phyloP scores from a whole-genome alignment of 2,113 vertebrate species.

The Nymphicus hollandicus region DNA sequence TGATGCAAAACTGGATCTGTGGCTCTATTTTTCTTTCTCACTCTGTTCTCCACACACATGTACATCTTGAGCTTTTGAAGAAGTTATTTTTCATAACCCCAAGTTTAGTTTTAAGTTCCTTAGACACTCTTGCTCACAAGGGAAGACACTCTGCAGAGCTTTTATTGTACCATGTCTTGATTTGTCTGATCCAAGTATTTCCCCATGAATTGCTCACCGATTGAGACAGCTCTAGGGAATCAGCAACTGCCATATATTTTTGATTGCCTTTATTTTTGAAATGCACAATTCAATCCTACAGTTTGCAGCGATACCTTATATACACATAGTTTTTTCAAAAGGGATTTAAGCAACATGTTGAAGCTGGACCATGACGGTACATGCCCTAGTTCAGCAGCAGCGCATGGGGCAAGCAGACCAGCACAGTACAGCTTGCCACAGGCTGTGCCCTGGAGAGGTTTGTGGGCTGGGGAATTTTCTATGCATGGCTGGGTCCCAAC shows the following conservation, averaged over 20 bases:
- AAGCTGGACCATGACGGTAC: neutral
- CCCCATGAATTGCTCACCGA: neutral
- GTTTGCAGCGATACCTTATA: neutral
- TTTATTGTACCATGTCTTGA: neutral
- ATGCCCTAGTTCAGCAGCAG: neutral
- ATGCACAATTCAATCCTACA: neutral
- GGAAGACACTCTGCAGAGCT: neutral
- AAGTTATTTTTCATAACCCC: neutral
- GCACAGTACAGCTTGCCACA: neutral
- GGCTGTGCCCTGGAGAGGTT: neutral
- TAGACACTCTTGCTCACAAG: neutral
- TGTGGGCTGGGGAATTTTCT: neutral
- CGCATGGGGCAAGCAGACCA: neutral
- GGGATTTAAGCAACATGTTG: neutral
- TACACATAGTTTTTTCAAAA: neutral
- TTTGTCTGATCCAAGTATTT: neutral
- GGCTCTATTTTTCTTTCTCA: neutral
- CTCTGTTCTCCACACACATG: accelerated
- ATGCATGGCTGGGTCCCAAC: neutral
- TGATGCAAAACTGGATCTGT: no score
- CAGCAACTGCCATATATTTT: neutral
- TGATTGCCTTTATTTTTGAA: neutral
- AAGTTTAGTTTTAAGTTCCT: neutral
- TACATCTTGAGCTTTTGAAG: no score
- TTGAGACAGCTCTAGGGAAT: neutral